A percentile compares a stretch with the other conserved stretches of the same genome.
phyloP scores from a whole-genome alignment of 2,113 vertebrate genomes.

The Protobothrops flavoviridis region DNA sequence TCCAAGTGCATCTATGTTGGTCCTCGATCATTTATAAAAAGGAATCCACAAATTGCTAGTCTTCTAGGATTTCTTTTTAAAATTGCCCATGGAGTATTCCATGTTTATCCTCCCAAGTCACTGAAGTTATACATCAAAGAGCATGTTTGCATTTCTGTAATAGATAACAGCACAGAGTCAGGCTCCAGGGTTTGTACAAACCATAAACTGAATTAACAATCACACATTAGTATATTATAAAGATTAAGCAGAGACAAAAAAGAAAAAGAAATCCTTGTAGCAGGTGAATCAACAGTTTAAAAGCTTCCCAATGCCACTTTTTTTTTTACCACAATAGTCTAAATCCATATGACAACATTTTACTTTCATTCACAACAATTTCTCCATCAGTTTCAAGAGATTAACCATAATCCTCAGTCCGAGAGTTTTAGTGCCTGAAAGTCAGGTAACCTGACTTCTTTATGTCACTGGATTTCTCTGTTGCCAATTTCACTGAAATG shows the following conservation, averaged over 20 bases:
- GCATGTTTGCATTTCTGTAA: slow-evolving; percentile 72
- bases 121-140: slow-evolving; percentile 80
- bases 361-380: slow-evolving; percentile 12
- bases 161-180: slow-evolving; percentile 76
- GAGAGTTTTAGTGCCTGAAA: neutral
- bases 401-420: neutral
- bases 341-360: slow-evolving; percentile 9
- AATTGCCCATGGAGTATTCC: slow-evolving; percentile 65
- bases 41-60: slow-evolving; percentile 42
- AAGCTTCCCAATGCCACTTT: slow-evolving; percentile 43
- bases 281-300: slow-evolving; percentile 58
- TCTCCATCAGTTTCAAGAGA: neutral
- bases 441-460: neutral
- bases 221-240: slow-evolving; percentile 72
- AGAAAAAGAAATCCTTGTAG: slow-evolving; percentile 59
- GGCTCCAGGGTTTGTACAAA: slow-evolving; percentile 73
- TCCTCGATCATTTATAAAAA: neutral
- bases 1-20: slow-evolving; percentile 26
- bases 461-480: neutral
- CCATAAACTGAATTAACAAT: slow-evolving; percentile 74
- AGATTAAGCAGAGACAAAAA: slow-evolving; percentile 57
- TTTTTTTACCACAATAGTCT: slow-evolving; percentile 17
- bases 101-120: slow-evolving; percentile 70
- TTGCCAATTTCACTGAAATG: neutral
- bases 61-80: slow-evolving; percentile 61